Conservation (phyloP, 1,140 invertebrate genomes). For the Sycobia sp. region DNA sequence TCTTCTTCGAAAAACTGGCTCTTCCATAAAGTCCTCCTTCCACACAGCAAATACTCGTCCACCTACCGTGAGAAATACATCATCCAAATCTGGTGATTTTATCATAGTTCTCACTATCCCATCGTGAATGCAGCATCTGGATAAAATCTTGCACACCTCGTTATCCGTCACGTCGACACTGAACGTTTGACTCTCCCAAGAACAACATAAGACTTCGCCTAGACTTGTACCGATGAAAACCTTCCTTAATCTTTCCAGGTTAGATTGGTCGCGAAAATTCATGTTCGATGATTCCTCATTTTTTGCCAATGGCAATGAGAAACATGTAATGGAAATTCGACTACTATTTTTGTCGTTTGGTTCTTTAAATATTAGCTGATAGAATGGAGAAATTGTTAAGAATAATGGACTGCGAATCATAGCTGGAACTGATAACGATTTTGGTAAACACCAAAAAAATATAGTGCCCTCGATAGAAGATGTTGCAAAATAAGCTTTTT, state of each 20-base stretch:
- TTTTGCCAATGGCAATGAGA: slow-evolving; percentile 29
- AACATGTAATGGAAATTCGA: slow-evolving; percentile 1
- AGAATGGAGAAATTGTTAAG: slow-evolving; percentile 13
- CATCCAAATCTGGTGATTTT: slow-evolving; percentile 63
- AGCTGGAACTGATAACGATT: slow-evolving; percentile 43
- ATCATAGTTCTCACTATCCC: slow-evolving; percentile 65
- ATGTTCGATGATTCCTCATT: slow-evolving; percentile 13
- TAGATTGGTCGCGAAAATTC: background rate
- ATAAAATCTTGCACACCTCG: slow-evolving; percentile 56
- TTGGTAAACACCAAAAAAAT: slow-evolving; percentile 67
- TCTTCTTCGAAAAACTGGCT: slow-evolving; percentile 64
- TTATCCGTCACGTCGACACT: slow-evolving; percentile 61
- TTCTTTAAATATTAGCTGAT: slow-evolving; percentile 3
- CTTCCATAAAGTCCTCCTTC: slow-evolving; percentile 59
- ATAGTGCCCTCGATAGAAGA: slow-evolving; percentile 68
- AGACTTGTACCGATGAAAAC: slow-evolving; percentile 44
- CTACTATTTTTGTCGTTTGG: background rate
- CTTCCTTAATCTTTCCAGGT: slow-evolving; percentile 24
- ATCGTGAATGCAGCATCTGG: slow-evolving; percentile 66
- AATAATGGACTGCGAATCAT: slow-evolving; percentile 8
- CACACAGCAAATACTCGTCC: slow-evolving; percentile 67
- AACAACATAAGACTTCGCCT: slow-evolving; percentile 61
- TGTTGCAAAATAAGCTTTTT: slow-evolving; percentile 65
- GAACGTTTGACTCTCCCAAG: slow-evolving; percentile 66
- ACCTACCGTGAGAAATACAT: slow-evolving; percentile 66